Evolutionary conservation across 2,888 invertebrate species (phyloP).

Genomic region (Tribolium freemani): DNA sequence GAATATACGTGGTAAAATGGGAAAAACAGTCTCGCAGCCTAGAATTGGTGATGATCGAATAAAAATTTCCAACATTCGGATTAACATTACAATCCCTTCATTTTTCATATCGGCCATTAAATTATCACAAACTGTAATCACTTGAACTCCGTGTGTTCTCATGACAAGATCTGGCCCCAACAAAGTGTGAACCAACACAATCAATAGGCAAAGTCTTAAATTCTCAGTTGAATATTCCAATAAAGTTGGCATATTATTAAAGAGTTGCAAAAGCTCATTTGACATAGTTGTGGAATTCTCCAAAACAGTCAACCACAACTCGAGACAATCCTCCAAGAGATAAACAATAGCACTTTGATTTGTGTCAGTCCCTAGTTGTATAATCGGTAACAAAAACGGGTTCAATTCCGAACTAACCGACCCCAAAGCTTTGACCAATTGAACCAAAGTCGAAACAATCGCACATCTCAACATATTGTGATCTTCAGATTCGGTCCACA

Average conservation of each 20-base stretch:
- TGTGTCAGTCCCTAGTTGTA: slow-evolving; percentile 83
- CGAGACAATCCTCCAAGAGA: slow-evolving; percentile 91
- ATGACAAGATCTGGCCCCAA: slow-evolving; percentile 85
- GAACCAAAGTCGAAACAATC: slow-evolving; percentile 88
- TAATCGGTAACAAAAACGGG: slow-evolving; percentile 77
- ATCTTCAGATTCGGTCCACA: slow-evolving; percentile 90
- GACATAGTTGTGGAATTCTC: slow-evolving; percentile 80
- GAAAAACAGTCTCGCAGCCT: slow-evolving; percentile 80
- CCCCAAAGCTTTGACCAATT: slow-evolving; percentile 83
- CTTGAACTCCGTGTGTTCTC: slow-evolving; percentile 77
- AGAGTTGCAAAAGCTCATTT: slow-evolving; percentile 79
- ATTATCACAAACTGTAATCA: slow-evolving; percentile 79
- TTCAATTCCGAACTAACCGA: slow-evolving; percentile 71
- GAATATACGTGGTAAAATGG: slow-evolving; percentile 74
- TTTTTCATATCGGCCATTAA: slow-evolving; percentile 84
- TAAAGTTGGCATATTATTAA: slow-evolving; percentile 81
- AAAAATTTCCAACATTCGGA: slow-evolving; percentile 83
- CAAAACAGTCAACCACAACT: slow-evolving; percentile 89
- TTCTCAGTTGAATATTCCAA: slow-evolving; percentile 88
- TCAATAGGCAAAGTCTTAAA: slow-evolving; percentile 82
- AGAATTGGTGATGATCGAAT: slow-evolving; percentile 81
- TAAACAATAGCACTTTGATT: slow-evolving; percentile 88
- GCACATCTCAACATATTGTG: slow-evolving; percentile 94
- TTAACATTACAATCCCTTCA: slow-evolving; percentile 80
- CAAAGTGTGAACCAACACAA: slow-evolving; percentile 86